Evolutionary conservation across 2,797 vertebrate species (phyloP), one percentile per base, ranked within the genome.

Genomic region (Gymnodraco acuticeps): DNA sequence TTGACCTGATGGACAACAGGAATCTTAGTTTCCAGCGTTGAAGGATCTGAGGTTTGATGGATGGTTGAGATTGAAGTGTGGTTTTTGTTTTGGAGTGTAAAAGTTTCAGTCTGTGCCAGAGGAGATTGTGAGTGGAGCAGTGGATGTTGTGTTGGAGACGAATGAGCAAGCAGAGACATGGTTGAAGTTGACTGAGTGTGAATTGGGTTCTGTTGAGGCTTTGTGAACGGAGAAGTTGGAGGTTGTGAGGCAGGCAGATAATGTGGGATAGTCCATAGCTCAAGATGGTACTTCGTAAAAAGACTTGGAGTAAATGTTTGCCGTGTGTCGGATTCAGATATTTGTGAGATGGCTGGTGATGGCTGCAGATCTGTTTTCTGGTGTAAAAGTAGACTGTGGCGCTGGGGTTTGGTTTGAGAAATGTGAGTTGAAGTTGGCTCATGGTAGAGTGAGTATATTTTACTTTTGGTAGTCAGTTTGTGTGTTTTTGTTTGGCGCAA

Each of bases 211-310:
- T 50, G 27, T 47, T 63, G 76, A 68, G 63, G 10, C 14, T 48
- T 48, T 8, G 71, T 70, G 42, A 64, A 7, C 48, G 27, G 38
- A 56, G 78, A 17, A 20, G 27, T 3, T 3, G 55, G 31, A 65
- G 43, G 67, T 31, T 64, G 56, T 46, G 51, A 76, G 13, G 52
- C 20, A 3, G 71, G 62, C 3, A 64, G 33, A 45, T 76, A n/a
- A 20, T 74, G 12, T 3, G 70, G 59, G 10, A 51, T 47, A 53
- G 77, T 67, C 8, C 78, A 48, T n/a, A 52, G 52, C 55, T 85
- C 75, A 19, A 66, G 53, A 4, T 71, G 72, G 58, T 78, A 84
- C 45, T 84, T 86, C 3, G 85, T 81, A 63, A 76, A 33, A 62
- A 80, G 55, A 51, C 65, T 72, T 47, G 51, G 50, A 31, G 76